These are phyloP conservation scores for Acronicta psi DNA, from an alignment of 2,888 invertebrate genomes.

Conservation along the genomic window DNA sequence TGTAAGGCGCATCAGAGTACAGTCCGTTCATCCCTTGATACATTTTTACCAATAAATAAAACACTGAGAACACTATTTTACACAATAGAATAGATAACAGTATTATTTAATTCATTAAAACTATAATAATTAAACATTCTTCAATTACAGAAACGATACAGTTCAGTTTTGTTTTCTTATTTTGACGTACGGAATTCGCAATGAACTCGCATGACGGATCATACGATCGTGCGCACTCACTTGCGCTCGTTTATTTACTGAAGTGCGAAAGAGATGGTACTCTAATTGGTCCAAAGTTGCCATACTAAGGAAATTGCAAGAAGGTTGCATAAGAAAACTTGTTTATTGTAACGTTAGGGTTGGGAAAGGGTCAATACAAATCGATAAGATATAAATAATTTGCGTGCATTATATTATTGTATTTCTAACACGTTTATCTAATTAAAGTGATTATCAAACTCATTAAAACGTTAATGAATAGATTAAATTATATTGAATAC, in stretches of 20 bases:
- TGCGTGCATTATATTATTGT: slow-evolving; percentile 19
- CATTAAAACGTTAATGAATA: slow-evolving; percentile 18
- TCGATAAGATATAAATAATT: slow-evolving; percentile 51
- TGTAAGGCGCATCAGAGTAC: slow-evolving; percentile 81
- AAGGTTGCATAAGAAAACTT: slow-evolving; percentile 54
- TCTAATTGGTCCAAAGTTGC: slow-evolving; percentile 61
- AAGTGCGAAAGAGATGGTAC: slow-evolving; percentile 62
- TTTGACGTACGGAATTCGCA: slow-evolving; percentile 71
- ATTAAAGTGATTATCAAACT: slow-evolving; percentile 9
- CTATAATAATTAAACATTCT: slow-evolving; percentile 67
- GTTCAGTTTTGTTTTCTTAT: slow-evolving; percentile 75
- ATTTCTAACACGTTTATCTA: slow-evolving; percentile 14
- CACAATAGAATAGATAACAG: slow-evolving; percentile 55
- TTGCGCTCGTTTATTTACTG: slow-evolving; percentile 51
- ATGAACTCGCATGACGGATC: slow-evolving; percentile 78
- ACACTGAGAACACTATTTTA: slow-evolving; percentile 61
- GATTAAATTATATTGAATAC: slow-evolving; percentile 9
- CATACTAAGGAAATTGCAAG: slow-evolving; percentile 61
- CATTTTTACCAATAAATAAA: slow-evolving; percentile 67
- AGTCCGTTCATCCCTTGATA: slow-evolving; percentile 82
- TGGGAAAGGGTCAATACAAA: slow-evolving; percentile 60
- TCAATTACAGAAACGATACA: slow-evolving; percentile 56
- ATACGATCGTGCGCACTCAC: slow-evolving; percentile 78
- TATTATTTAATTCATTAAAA: slow-evolving; percentile 48
- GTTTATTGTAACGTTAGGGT: slow-evolving; percentile 55